Evolutionary conservation across 2,888 invertebrate species (phyloP), one percentile per base, ranked within the genome.

Genomic region (Idaea dimidiata): DNA sequence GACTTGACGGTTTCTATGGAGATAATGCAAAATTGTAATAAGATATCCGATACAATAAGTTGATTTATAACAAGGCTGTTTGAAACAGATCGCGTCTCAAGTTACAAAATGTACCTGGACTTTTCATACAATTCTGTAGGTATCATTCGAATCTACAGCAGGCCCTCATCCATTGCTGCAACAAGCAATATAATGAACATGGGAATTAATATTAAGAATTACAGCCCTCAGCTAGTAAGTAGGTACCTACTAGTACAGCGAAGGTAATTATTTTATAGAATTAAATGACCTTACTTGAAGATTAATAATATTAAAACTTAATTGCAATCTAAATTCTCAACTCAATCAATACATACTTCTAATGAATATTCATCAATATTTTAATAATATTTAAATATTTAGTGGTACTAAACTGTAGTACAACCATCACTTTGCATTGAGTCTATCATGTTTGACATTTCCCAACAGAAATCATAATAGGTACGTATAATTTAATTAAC

Each of bases 401-500:
- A 43, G 10, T 43, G 14, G 14, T 14, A 14, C 14, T 10, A 5
- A 43, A 43, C 14, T 8, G 0, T 43, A 7, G 43, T 43, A 43
- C 8, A 14, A 8, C 43, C 60, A 63, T 71, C 67, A 61, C 69
- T 75, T 74, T 65, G 63, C 67, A 64, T 76, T 71, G 73, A 76
- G 76, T 72, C 69, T 70, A 74, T 78, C 60, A 78, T 72, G 73
- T 72, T 71, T 75, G 77, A 77, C 77, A 81, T 79, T 78, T 79
- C 74, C 67, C 64, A 62, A 67, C 54, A 67, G 57, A 62, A 59
- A 60, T 72, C 67, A 65, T 75, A 66, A 69, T 76, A n/a, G n/a
- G n/a, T n/a, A n/a, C n/a, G n/a, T n/a, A n/a, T n/a, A 76, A 80
- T 80, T 76, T 81, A 77, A 70, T 73, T 72, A 78, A 60, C 71